Evolutionary conservation across 2,888 invertebrate species (phyloP).

Genomic region (Monoplex corrugatus): DNA sequence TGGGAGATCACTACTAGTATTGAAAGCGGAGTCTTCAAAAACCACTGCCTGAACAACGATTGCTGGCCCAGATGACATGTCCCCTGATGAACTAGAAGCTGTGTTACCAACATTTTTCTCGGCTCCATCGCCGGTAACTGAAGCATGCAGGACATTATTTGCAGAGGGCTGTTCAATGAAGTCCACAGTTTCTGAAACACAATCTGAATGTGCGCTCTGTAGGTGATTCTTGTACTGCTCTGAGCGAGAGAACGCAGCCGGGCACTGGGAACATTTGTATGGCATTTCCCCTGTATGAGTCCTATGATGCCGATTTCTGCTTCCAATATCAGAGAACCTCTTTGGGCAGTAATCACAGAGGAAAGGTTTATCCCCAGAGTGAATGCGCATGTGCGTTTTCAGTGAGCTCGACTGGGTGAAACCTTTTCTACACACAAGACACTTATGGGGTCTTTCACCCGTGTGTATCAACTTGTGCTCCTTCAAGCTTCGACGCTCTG

Average conservation of each 20-base stretch:
- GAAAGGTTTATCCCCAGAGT: slow-evolving; percentile 39
- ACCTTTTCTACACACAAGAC: slow-evolving; percentile 51
- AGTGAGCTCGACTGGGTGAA: slow-evolving; percentile 51
- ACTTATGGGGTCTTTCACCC: slow-evolving; percentile 54
- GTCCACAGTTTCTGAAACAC: neutral
- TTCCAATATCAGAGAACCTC: neutral
- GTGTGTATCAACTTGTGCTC: slow-evolving; percentile 54
- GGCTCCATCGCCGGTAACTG: no score
- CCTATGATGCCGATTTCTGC: slow-evolving; percentile 46
- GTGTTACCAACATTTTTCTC: no score
- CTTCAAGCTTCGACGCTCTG: slow-evolving; percentile 43
- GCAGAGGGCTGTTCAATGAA: no score
- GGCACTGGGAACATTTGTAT: slow-evolving; percentile 52
- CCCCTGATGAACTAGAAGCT: no score
- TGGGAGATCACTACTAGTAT: neutral
- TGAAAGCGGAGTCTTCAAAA: neutral
- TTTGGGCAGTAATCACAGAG: slow-evolving; percentile 17
- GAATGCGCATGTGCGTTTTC: slow-evolving; percentile 45
- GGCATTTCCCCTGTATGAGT: slow-evolving; percentile 59
- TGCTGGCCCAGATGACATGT: no score
- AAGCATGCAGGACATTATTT: no score
- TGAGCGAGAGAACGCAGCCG: slow-evolving; percentile 33
- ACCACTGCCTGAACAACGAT: neutral
- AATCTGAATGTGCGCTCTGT: neutral
- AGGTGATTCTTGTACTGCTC: neutral